Evolutionary conservation across 2,797 vertebrate species (phyloP).

Genomic region (Notamacropus eugenii): DNA sequence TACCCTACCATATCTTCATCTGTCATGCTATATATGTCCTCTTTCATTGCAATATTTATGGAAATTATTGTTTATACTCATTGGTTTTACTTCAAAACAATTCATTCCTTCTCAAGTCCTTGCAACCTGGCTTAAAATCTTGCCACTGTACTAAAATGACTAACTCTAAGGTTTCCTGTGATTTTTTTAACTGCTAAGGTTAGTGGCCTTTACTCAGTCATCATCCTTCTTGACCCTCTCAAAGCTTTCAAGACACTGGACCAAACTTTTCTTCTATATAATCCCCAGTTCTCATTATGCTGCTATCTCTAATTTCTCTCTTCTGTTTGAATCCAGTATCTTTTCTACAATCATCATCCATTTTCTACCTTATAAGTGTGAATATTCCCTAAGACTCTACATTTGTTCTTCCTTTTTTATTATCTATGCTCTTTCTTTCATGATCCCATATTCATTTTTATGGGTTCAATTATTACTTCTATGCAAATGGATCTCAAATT

Average conservation of each 20-base stretch:
- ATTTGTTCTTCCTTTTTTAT: neutral
- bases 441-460: neutral
- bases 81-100: neutral
- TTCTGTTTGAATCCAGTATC: neutral
- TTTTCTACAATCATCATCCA: neutral
- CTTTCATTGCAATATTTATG: neutral
- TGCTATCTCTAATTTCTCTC: neutral
- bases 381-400: neutral
- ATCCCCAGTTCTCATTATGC: neutral
- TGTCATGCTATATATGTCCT: neutral
- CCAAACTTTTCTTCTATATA: neutral
- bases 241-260: neutral
- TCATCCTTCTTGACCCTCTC: neutral
- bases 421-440: neutral
- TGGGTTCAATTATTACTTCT: neutral
- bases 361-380: neutral
- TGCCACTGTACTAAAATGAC: neutral
- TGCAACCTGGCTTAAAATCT: neutral
- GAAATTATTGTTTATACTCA: neutral
- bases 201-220: neutral
- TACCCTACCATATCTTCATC: neutral
- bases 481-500: neutral
- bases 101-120: neutral
- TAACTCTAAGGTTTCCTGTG: neutral
- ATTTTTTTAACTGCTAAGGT: neutral